Evolutionary conservation across 2,113 vertebrate genomes (phyloP).

Genomic region (Guaruba guarouba): DNA sequence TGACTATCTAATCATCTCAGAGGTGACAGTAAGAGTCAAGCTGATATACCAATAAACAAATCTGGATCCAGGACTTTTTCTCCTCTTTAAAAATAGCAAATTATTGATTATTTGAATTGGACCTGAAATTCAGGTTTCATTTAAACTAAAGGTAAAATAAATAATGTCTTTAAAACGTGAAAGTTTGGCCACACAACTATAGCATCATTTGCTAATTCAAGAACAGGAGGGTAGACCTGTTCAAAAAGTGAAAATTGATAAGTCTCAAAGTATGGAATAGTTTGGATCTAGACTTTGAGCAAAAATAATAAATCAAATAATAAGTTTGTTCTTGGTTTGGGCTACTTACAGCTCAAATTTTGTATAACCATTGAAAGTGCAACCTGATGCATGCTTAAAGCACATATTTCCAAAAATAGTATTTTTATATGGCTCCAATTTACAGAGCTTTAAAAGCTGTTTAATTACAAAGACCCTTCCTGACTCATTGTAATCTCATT

Average conservation of each 20-base stretch:
- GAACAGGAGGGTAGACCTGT: not conserved
- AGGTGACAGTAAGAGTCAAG: not conserved
- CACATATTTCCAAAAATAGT: constrained; percentile 17
- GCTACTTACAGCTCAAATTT: not conserved
- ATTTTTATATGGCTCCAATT: constrained; percentile 47
- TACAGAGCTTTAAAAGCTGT: constrained; percentile 28
- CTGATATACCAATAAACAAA: not conserved
- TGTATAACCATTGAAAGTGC: not conserved
- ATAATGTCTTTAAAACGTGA: not conserved
- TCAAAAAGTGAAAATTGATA: not conserved
- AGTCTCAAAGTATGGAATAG: not conserved
- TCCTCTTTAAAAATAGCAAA: not conserved
- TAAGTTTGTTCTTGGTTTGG: not conserved
- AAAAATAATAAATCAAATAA: not conserved
- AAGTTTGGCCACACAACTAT: not conserved
- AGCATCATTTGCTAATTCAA: not conserved
- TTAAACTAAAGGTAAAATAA: not conserved
- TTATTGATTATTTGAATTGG: not conserved
- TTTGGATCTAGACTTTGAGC: not conserved
- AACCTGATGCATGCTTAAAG: not conserved
- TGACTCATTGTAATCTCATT: constrained; percentile 21
- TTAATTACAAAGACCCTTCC: constrained; percentile 25
- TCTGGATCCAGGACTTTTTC: not conserved
- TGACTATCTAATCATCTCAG: not conserved
- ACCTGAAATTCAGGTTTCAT: not conserved